Percentiles rank a stretch among this genome's conserved stretches.
These are phyloP conservation scores for Nothoprocta pentlandii DNA, from an alignment of 2,113 vertebrate species.

Conservation along the genomic window DNA sequence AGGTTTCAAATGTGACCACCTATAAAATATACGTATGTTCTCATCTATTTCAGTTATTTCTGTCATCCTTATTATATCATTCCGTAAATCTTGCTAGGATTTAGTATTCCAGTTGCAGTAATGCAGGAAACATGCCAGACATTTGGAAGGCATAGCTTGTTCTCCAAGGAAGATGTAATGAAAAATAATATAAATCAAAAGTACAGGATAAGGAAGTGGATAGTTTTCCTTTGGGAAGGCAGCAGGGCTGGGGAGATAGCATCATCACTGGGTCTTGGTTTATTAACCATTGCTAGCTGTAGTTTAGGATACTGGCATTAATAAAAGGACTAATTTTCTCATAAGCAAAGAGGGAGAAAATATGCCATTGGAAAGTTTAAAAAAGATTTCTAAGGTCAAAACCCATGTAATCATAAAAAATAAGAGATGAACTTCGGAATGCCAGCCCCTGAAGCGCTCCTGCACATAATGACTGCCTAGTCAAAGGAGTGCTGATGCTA, in stretches of 20 bases:
- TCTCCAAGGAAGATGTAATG: not conserved
- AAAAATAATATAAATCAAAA: conserved; percentile 15
- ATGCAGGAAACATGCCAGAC: not conserved
- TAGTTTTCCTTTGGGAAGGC: not conserved
- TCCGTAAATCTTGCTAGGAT: not conserved
- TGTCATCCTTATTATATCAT: not conserved
- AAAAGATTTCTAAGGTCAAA: conserved; percentile 4
- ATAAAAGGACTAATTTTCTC: not conserved
- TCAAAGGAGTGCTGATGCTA: not conserved
- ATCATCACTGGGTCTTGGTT: not conserved
- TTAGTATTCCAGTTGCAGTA: not conserved
- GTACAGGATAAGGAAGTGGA: not conserved
- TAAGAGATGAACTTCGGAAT: not conserved
- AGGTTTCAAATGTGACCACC: not conserved
- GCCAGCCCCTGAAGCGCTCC: not conserved
- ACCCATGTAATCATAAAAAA: not conserved
- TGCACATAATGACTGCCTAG: not conserved
- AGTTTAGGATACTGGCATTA: conserved; percentile 37
- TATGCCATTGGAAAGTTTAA: conserved; percentile 1
- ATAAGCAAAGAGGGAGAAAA: not conserved
- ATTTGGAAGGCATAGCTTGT: not conserved
- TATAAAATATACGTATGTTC: not conserved
- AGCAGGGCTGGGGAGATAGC: not conserved
- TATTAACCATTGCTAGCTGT: conserved; percentile 36
- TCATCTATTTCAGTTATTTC: not conserved